phyloP scores from a whole-genome alignment of 2,113 vertebrate species.

The Calcarius ornatus region DNA sequence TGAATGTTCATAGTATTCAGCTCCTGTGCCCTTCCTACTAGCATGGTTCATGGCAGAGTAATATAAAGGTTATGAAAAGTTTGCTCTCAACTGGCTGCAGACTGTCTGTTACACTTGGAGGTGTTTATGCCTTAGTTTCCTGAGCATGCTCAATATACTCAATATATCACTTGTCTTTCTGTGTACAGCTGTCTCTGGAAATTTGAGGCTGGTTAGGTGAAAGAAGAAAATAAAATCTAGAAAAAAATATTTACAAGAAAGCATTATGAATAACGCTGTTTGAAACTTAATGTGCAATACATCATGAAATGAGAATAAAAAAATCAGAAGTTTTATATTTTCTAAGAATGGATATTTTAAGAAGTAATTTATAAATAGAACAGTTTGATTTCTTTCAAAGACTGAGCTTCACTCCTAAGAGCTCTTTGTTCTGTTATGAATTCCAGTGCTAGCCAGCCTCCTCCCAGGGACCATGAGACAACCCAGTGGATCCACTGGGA shows the following conservation, averaged over 20 bases:
- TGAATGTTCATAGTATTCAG: neutral
- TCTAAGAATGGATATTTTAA: neutral
- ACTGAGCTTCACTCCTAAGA: neutral
- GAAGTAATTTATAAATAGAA: neutral
- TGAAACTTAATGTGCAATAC: neutral
- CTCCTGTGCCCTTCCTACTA: neutral
- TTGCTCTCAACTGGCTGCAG: constrained; percentile 9
- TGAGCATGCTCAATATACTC: constrained; percentile 4
- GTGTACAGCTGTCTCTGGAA: neutral
- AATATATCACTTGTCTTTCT: neutral
- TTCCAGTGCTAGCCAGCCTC: neutral
- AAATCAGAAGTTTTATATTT: neutral
- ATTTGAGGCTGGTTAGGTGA: neutral
- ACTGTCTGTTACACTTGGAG: constrained; percentile 11
- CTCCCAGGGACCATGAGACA: neutral
- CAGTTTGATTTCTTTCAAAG: neutral
- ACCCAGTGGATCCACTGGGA: neutral
- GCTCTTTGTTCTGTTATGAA: neutral
- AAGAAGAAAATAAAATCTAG: neutral
- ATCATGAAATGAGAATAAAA: neutral
- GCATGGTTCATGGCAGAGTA: neutral
- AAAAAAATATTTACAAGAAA: neutral
- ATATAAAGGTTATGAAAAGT: constrained; percentile 24
- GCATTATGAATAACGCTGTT: neutral
- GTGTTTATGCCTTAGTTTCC: constrained; percentile 52